Conservation (phyloP, 2,113 vertebrate species). For the Mus spicilegus region DNA sequence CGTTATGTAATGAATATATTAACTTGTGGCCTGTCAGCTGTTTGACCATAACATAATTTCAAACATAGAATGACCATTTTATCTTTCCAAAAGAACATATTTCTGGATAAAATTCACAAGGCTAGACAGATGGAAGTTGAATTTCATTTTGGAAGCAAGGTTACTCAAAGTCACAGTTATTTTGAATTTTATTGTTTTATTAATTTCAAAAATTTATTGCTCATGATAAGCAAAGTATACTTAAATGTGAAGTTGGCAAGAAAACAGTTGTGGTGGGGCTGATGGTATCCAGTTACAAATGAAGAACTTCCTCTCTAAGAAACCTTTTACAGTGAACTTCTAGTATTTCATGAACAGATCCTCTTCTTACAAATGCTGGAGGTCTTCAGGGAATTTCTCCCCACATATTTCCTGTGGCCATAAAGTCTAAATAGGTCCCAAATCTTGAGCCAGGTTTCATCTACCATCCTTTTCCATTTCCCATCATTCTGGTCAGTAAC, state of each 20-base stretch:
- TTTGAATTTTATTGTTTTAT: background rate
- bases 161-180: background rate
- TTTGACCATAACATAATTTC: slow-evolving; percentile 22
- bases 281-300: background rate
- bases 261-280: background rate
- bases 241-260: background rate
- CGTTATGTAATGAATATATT: slow-evolving; percentile 56
- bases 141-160: background rate
- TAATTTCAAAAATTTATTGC: background rate
- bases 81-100: slow-evolving; percentile 17
- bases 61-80: background rate
- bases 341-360: background rate
- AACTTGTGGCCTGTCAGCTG: slow-evolving; percentile 50
- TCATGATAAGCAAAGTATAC: background rate
- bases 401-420: background rate
- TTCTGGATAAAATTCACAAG: background rate
- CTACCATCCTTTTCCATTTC: background rate
- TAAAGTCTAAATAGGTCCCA: background rate
- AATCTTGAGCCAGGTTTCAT: rapidly evolving
- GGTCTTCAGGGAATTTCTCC: background rate
- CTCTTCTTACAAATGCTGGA: background rate
- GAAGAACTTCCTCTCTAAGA: background rate
- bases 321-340: background rate
- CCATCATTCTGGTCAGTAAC: background rate
- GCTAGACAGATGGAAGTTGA: background rate